A percentile compares a stretch with the other conserved stretches of the same genome.
Conservation (phyloP, 2,888 invertebrate genomes). For the Eupithecia tripunctaria region DNA sequence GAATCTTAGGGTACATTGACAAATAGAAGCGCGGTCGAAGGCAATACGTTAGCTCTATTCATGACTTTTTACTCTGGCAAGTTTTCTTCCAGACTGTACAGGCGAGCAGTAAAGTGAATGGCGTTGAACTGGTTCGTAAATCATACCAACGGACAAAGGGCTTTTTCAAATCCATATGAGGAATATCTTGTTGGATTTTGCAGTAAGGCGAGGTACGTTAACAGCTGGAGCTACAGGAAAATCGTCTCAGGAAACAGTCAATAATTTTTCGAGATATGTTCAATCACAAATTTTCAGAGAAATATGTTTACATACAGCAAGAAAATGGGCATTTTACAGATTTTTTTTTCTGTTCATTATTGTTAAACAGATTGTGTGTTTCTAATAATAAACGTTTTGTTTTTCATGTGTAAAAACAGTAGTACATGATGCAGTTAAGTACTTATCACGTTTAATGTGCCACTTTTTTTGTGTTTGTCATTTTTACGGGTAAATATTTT, state of each 20-base stretch:
- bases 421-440: no score
- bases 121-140: neutral
- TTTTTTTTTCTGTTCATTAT: no score
- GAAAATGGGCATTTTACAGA: no score
- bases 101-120: conserved; percentile 10
- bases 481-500: no score
- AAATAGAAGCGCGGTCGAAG: conserved; percentile 49
- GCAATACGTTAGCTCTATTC: conserved; percentile 44
- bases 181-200: neutral
- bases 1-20: conserved; percentile 49
- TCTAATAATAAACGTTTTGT: no score
- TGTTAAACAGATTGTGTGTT: no score
- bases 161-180: neutral
- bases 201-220: neutral
- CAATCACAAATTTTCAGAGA: neutral
- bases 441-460: no score
- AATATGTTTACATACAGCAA: no score
- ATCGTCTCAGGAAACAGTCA: neutral
- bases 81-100: conserved; percentile 47
- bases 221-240: neutral
- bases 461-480: no score
- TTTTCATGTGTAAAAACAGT: no score
- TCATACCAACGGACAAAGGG: neutral
- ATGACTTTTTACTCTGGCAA: conserved; percentile 49
- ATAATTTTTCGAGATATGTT: neutral